A percentile compares a stretch with the other conserved stretches of the same genome.
phyloP scores from a whole-genome alignment of 2,113 vertebrate genomes.

The Genyomyrus donnyi region DNA sequence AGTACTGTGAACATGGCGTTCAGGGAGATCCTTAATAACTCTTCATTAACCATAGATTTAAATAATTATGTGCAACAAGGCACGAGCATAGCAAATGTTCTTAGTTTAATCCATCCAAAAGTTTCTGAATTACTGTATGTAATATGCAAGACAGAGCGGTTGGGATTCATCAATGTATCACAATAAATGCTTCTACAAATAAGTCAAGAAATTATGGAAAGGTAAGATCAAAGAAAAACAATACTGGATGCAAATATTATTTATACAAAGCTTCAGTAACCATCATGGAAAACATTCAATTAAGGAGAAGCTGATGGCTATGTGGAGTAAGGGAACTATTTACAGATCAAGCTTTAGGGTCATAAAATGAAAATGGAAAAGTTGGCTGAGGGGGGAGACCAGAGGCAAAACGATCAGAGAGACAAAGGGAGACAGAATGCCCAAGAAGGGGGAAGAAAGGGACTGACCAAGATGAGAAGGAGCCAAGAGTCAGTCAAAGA shows the following conservation, averaged over 20 bases:
- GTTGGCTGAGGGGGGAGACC: background rate
- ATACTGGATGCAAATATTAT: background rate
- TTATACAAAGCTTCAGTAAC: background rate
- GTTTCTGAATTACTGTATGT: background rate
- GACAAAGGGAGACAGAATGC: background rate
- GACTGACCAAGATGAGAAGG: background rate
- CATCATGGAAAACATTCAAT: background rate
- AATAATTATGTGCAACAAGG: conserved; percentile 7
- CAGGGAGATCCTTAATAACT: background rate
- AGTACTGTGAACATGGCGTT: background rate
- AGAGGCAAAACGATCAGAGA: background rate
- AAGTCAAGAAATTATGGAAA: background rate
- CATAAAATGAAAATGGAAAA: background rate
- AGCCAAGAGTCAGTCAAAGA: background rate
- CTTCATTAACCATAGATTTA: conserved; percentile 5
- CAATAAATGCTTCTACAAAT: background rate
- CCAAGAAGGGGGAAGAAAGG: background rate
- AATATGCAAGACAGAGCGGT: background rate
- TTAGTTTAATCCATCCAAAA: background rate
- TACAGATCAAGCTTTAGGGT: background rate
- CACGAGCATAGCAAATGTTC: background rate
- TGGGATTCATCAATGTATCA: background rate
- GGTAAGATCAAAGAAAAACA: background rate
- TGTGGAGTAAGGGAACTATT: background rate
- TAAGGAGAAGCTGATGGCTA: background rate